Conservation (phyloP, 2,113 vertebrate species). For the Poecilia latipinna region DNA sequence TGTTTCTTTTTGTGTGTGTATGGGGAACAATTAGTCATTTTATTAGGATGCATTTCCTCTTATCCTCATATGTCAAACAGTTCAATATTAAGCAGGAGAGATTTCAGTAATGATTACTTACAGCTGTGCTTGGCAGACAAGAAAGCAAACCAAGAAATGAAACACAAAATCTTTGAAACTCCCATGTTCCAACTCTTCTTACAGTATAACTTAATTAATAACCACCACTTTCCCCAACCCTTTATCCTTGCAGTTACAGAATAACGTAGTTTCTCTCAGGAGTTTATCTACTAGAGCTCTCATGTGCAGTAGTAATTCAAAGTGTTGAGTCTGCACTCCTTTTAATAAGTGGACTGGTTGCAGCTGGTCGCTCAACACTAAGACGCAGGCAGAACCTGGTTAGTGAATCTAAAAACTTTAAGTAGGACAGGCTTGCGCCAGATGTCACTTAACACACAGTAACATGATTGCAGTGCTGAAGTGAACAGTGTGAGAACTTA, state of each 20-base stretch:
- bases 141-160: background rate
- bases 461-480: background rate
- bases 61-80: background rate
- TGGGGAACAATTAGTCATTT: no score
- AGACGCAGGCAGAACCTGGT: background rate
- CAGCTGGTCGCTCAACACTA: conserved; percentile 8
- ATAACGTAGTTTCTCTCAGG: background rate
- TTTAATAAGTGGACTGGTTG: conserved; percentile 12
- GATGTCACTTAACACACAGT: background rate
- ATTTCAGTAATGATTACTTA: background rate
- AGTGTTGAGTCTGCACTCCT: conserved; percentile 21
- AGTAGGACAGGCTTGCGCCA: background rate
- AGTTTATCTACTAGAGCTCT: background rate
- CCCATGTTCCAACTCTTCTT: background rate
- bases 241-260: background rate
- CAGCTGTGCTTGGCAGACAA: background rate
- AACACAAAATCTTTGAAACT: background rate
- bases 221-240: background rate
- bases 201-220: background rate
- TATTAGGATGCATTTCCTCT: no score
- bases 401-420: background rate
- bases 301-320: conserved; percentile 3
- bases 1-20: background rate
- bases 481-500: background rate
- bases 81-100: no score